Evolutionary conservation across 2,888 invertebrate genomes (phyloP).

Genomic region (Trichogramma evanescens): DNA sequence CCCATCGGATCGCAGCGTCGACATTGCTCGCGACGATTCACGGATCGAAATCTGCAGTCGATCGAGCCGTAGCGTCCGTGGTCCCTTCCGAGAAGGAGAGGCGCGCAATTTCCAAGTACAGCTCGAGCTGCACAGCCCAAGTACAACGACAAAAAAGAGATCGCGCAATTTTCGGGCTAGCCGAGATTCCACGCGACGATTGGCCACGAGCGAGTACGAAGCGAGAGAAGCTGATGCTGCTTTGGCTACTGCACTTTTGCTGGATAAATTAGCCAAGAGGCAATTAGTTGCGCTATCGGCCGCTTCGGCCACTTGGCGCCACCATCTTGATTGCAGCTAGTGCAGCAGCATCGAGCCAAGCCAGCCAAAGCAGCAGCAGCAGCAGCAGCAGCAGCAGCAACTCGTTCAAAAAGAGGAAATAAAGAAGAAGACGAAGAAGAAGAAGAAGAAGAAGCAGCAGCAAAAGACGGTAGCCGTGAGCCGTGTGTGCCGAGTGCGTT

Average conservation of each 20-base stretch:
- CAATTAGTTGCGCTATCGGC: slow-evolving; percentile 47
- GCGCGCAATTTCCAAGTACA: too few relatives aligned
- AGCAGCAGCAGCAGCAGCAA: not conserved
- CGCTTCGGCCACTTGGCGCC: slow-evolving; percentile 46
- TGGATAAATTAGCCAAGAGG: slow-evolving; percentile 46
- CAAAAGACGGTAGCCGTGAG: slow-evolving; percentile 40
- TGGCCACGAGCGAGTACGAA: slow-evolving; percentile 26
- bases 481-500: slow-evolving; percentile 34
- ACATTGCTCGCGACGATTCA: too few relatives aligned
- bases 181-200: too few relatives aligned
- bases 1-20: too few relatives aligned
- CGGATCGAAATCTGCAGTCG: too few relatives aligned
- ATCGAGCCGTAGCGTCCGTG: too few relatives aligned
- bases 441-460: slow-evolving; percentile 12
- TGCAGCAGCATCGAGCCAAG: too few relatives aligned
- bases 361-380: not conserved
- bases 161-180: too few relatives aligned
- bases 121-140: too few relatives aligned
- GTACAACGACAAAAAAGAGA: too few relatives aligned
- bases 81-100: too few relatives aligned
- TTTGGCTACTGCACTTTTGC: slow-evolving; percentile 35
- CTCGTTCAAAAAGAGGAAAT: not conserved
- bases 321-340: slow-evolving; percentile 44
- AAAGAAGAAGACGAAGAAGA: not conserved
- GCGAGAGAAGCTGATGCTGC: slow-evolving; percentile 36